Evolutionary conservation across 2,113 vertebrate genomes (phyloP), one percentile per base, ranked within the genome.

Genomic region (Damaliscus lunatus): DNA sequence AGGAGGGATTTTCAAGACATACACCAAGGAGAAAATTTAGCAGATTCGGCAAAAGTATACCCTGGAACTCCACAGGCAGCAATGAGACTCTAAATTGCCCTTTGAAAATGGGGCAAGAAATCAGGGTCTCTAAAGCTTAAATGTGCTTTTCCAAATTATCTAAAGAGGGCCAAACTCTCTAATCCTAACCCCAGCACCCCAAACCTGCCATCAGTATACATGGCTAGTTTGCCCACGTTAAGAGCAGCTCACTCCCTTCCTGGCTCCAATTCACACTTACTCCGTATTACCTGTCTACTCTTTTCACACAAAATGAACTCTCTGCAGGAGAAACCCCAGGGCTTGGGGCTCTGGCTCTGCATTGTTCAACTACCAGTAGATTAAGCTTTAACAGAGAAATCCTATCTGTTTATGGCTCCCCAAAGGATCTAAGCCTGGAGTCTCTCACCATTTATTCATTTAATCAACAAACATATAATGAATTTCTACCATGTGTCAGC

Each of bases 391-490:
- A 74, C 36, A 78, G 52, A 90, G 67, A 84, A 96, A 57, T 88
- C 33, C 57, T 97, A n/a, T 46, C 86, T 93, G n/a, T 52, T 78
- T 87, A 80, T 71, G 60, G 71, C 55, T 96, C 16, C 33, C 55
- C 31, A 87, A 74, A 78, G 64, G 0, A 57, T 81, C 53, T 71
- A 96, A 91, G 53, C 36, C 46, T 57, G 46, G 81, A 60, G 33
- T 52, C 29, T 57, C 40, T 92, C 60, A 71, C 33, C 89, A 88
- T 94, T 87, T 90, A 90, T 36, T 96, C 50, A 94, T 93, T 88
- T 94, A 92, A 55, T 91, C 43, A 88, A 94, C 50, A 97, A 62
- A 53, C 50, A 94, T 89, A 93, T 64, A 95, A 60, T 87, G 36
- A 78, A 89, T 85, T 86, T 90, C 78, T 91, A 64, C 43, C 74